These are phyloP conservation scores for Neolamprologus tretocephalus DNA, from an alignment of 2,113 vertebrate species.

Conservation along the genomic window DNA sequence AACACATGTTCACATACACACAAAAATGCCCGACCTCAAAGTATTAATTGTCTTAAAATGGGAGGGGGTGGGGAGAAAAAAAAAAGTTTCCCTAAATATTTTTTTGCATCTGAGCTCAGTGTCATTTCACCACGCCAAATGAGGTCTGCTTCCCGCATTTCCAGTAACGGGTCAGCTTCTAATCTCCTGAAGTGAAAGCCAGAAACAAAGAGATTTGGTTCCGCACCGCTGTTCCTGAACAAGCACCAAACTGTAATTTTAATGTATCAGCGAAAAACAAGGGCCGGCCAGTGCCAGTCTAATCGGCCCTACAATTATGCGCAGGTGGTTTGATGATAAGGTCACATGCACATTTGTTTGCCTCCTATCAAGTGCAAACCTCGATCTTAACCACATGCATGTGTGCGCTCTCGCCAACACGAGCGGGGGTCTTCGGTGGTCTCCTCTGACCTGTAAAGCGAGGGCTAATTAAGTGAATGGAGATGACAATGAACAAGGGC, in stretches of 20 bases:
- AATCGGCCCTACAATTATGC: conserved; percentile 47
- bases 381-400: conserved; percentile 6
- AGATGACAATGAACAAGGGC: conserved; percentile 68
- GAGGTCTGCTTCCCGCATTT: conserved; percentile 29
- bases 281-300: conserved; percentile 19
- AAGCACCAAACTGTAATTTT: conserved; percentile 41
- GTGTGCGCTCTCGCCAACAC: background rate
- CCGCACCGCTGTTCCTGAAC: conserved; percentile 16
- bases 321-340: conserved; percentile 58
- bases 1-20: conserved; percentile 9
- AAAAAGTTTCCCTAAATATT: background rate
- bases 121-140: conserved; percentile 8
- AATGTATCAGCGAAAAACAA: conserved; percentile 32
- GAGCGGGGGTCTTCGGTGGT: conserved; percentile 5
- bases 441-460: conserved; percentile 54
- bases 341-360: background rate
- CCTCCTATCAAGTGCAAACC: conserved; percentile 19
- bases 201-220: conserved; percentile 38
- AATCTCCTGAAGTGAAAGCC: conserved; percentile 41
- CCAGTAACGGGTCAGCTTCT: conserved; percentile 47
- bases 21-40: background rate
- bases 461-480: conserved; percentile 64
- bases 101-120: conserved; percentile 16
- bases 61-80: background rate
- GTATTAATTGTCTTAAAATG: background rate